Conservation (phyloP, 2,113 vertebrate genomes). For the Genyomyrus donnyi region DNA sequence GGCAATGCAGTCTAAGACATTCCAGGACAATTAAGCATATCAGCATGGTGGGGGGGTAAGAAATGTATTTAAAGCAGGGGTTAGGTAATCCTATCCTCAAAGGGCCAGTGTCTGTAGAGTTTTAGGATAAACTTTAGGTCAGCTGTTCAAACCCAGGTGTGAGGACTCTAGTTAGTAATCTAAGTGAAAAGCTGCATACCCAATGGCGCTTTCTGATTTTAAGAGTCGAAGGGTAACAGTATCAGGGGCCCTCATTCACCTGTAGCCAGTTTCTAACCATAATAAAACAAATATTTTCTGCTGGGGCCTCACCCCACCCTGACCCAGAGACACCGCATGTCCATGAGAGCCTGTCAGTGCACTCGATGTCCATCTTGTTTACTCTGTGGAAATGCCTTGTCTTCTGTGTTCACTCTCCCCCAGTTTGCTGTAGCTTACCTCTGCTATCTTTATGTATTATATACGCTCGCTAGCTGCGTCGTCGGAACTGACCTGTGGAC, state of each 20-base stretch:
- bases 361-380: background rate
- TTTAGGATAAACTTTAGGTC: no score
- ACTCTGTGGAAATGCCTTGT: background rate
- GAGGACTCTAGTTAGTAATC: no score
- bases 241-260: no score
- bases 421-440: background rate
- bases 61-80: background rate
- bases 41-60: background rate
- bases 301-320: background rate
- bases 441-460: background rate
- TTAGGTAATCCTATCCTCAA: background rate
- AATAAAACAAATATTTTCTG: background rate
- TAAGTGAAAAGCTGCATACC: no score
- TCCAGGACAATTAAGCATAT: background rate
- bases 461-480: background rate
- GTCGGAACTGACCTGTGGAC: background rate
- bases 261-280: no score
- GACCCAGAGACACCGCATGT: background rate
- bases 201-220: no score
- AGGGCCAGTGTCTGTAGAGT: no score
- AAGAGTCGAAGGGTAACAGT: no score
- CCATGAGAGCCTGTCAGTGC: background rate
- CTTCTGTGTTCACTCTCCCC: background rate
- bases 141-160: no score
- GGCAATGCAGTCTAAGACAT: background rate